phyloP scores from a whole-genome alignment of 2,888 invertebrate species.

The Lasius fuliginosus region DNA sequence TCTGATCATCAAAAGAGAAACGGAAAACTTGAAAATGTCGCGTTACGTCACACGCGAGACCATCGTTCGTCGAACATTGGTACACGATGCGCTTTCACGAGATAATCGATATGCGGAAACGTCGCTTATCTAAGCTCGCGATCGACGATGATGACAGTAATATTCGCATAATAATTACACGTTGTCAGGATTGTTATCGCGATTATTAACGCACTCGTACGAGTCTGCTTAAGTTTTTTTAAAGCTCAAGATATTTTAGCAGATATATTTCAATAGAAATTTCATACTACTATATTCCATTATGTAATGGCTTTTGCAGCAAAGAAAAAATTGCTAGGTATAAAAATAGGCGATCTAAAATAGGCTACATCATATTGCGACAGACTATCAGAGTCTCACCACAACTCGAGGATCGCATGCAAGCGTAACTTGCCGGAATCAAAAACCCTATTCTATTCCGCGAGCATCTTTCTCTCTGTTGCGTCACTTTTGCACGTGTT shows the following conservation, averaged over 20 bases:
- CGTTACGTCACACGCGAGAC: conserved; percentile 47
- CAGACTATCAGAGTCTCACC: neutral
- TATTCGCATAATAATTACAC: conserved; percentile 20
- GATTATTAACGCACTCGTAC: neutral
- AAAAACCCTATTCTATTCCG: conserved; percentile 49
- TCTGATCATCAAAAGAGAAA: neutral
- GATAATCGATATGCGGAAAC: conserved; percentile 29
- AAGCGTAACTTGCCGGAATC: conserved; percentile 17
- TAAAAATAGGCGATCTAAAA: neutral
- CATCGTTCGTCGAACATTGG: conserved; percentile 11
- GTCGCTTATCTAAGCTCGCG: conserved; percentile 6
- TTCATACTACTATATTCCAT: neutral
- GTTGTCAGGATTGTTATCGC: neutral
- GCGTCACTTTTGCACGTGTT: conserved; percentile 63
- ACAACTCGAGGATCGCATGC: conserved; percentile 16
- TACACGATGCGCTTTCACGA: conserved; percentile 39
- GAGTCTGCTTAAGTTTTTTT: neutral
- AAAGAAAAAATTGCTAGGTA: neutral
- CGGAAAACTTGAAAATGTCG: conserved; percentile 45
- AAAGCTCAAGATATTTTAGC: neutral
- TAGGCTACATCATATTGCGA: neutral
- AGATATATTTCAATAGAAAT: neutral
- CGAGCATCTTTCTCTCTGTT: conserved; percentile 60
- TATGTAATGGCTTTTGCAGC: neutral
- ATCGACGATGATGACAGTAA: neutral